Base-by-base conservation (phyloP, 1,140 invertebrate species). In the Platyscapa corneri region DNA sequence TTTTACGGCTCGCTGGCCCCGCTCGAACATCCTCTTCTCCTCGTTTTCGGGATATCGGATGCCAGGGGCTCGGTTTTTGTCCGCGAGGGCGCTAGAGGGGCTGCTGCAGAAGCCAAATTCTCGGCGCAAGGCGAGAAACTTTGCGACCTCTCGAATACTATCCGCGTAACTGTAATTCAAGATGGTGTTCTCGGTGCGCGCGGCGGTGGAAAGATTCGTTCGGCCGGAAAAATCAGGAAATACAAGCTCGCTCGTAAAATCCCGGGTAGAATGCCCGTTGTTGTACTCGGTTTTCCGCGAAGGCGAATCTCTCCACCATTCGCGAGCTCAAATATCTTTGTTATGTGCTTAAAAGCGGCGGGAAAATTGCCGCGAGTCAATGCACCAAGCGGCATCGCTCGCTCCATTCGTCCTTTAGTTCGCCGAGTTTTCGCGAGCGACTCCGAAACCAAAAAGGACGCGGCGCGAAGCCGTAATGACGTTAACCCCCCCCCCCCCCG, bases 191-290 rank as follows among this genome's bases (percentile, higher is more conserved):
- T 67, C 60, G 27, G 30, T n/a, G 27, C 37, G 27, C 37, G 32
- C 32, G 64, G 32, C 20, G 46, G 34, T 14, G 64, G 42, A 46
- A 65, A 42, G 60, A 42, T 74, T 64, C 82, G 34, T 67, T 78
- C 56, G 60, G 56, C 56, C 60, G 82, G 74, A 84, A 84, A 78
- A 84, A 84, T 77, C 74, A 77, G 82, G 75, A 84, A 84, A 77
- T 84, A 67, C 82, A 78, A 84, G 75, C 49, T 5, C 75, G 82
- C 82, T 84, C 82, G 82, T 84, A 84, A 84, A 84, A 84, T 77
- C 34, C n/a, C 49, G 30, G 64, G 34, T 34, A 64, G 72, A 83
- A 83, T 80, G 78, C 18, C 18, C 70, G 64, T 67, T 67, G 64
- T 67, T 67, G 64, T 34, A 32, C 30, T 14, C 12, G 46, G 67